Percentiles rank a stretch among this genome's conserved stretches.
Evolutionary conservation across 2,113 vertebrate genomes (phyloP).

Genomic region (Ahaetulla prasina): DNA sequence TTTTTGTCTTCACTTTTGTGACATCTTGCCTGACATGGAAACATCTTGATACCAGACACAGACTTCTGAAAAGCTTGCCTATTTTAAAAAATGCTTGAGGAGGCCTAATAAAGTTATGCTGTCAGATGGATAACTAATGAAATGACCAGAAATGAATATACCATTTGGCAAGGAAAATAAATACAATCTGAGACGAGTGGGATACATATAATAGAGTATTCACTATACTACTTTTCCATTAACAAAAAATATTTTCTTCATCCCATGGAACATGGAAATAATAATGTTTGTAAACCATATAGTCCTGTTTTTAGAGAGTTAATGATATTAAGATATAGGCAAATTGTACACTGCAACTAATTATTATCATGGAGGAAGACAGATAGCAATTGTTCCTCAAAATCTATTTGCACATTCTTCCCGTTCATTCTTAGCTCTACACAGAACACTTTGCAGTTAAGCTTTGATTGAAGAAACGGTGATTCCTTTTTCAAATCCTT

Average conservation of each 20-base stretch:
- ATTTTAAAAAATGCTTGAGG: background rate
- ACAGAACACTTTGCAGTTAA: background rate
- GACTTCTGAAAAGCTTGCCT: background rate
- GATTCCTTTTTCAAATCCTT: background rate
- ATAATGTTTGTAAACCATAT: background rate
- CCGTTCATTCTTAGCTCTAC: slow-evolving; percentile 7
- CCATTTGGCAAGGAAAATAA: background rate
- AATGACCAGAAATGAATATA: background rate
- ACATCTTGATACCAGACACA: background rate
- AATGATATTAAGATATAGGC: background rate
- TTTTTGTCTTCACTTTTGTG: background rate
- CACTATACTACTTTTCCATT: background rate
- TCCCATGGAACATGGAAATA: background rate
- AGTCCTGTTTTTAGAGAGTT: background rate
- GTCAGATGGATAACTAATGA: background rate
- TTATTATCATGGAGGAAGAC: background rate
- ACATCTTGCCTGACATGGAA: background rate
- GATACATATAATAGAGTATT: background rate
- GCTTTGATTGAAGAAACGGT: background rate
- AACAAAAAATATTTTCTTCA: background rate
- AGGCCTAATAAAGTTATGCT: background rate
- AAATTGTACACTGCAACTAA: background rate
- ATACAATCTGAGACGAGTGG: background rate
- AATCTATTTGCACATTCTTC: background rate
- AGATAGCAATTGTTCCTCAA: background rate